Evolutionary conservation across 1,140 invertebrate species (phyloP).

Genomic region (Trypoxylus dichotomus): DNA sequence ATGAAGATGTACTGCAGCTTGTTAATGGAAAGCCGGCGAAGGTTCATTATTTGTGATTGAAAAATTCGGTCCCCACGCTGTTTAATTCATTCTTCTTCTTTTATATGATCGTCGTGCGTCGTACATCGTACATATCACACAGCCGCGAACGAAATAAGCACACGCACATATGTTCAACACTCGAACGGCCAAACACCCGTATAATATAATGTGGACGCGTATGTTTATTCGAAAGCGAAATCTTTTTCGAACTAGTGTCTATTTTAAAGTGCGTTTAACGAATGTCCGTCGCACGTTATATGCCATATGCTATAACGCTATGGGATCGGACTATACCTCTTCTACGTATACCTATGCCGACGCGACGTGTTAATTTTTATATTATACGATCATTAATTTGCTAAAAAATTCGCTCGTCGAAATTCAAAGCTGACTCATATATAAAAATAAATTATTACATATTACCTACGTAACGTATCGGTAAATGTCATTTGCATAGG

Average conservation of each 20-base stretch:
- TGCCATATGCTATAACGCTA: not conserved
- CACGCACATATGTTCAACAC: conserved; percentile 19
- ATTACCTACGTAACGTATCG: too few species aligned
- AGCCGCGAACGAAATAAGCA: not conserved
- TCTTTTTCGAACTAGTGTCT: not conserved
- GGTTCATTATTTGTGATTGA: conserved; percentile 5
- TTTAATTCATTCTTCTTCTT: not conserved
- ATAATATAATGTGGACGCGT: not conserved
- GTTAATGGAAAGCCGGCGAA: not conserved
- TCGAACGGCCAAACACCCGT: not conserved
- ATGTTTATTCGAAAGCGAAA: not conserved
- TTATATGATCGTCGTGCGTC: conserved; percentile 2
- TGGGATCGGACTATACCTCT: too few species aligned
- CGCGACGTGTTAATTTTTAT: not conserved
- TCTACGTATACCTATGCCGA: not conserved
- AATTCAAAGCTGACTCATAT: not conserved
- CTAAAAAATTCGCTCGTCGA: conserved; percentile 10
- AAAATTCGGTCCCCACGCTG: not conserved
- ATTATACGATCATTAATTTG: not conserved
- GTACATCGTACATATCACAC: not conserved
- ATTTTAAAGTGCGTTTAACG: not conserved
- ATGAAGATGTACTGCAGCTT: not conserved
- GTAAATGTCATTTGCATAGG: not conserved
- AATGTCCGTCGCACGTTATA: not conserved
- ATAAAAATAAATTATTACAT: conserved; percentile 18